These are phyloP conservation scores for Fukomys damarensis DNA, from an alignment of 2,113 vertebrate genomes.

Conservation along the genomic window DNA sequence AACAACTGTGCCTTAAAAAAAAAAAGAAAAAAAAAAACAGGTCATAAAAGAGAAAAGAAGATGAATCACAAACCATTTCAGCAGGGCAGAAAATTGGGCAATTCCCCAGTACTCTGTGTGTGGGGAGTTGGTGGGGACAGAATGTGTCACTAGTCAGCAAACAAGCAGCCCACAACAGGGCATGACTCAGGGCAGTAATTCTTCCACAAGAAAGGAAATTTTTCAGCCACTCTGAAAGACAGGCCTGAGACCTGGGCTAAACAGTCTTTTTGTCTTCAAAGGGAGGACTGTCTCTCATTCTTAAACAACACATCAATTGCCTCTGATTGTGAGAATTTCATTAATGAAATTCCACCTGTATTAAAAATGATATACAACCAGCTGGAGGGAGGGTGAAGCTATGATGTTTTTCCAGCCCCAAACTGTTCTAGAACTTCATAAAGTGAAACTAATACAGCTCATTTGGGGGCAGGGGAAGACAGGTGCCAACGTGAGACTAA, in stretches of 20 bases:
- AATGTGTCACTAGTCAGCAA: constrained; percentile 46
- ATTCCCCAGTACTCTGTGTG: constrained; percentile 68
- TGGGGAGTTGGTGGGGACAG: not conserved
- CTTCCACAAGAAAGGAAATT: constrained; percentile 3
- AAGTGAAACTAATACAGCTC: not conserved
- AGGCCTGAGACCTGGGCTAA: not conserved
- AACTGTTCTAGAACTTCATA: not conserved
- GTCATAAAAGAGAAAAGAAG: constrained; percentile 47
- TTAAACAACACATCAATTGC: not conserved
- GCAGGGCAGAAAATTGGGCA: constrained; percentile 52
- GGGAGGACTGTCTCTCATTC: not conserved
- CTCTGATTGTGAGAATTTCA: not conserved
- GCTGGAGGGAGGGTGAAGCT: not conserved
- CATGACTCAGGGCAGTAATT: constrained; percentile 27
- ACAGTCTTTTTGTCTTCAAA: not conserved
- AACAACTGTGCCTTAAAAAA: constrained; percentile 28
- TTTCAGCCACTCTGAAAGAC: not conserved
- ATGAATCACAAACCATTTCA: constrained; percentile 59
- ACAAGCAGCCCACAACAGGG: not conserved
- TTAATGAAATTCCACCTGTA: not conserved
- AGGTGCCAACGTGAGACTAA: not conserved
- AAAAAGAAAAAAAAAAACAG: constrained; percentile 55
- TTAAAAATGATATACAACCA: not conserved
- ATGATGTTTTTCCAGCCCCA: not conserved
- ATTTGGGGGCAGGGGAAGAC: not conserved